Conservation (phyloP, 2,888 invertebrate species). For the Sinopyrophorus schimmeli region DNA sequence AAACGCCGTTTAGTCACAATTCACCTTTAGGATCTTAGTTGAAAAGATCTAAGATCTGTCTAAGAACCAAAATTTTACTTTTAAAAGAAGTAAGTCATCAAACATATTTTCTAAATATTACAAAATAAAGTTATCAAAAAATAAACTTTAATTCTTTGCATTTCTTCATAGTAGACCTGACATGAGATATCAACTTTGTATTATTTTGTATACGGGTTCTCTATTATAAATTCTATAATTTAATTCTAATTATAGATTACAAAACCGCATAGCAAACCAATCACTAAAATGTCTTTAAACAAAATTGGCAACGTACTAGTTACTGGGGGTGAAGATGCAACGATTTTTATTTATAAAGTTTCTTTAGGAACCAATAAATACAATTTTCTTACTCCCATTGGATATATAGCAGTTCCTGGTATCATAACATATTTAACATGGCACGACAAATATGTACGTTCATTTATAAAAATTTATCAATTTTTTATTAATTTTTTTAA, state of each 20-base stretch:
- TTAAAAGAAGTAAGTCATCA: too few species aligned
- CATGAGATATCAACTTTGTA: too few species aligned
- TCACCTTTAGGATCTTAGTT: too few species aligned
- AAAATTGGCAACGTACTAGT: constrained; percentile 61
- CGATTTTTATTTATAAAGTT: constrained; percentile 69
- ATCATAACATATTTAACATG: constrained; percentile 69
- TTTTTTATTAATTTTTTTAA: background rate
- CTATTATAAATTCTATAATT: too few species aligned
- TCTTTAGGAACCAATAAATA: constrained; percentile 47
- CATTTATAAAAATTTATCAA: background rate
- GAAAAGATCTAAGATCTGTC: too few species aligned
- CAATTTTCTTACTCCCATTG: constrained; percentile 63
- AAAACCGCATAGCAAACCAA: constrained; percentile 69
- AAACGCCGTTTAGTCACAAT: too few species aligned
- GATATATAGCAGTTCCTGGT: constrained; percentile 67
- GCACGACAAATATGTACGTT: constrained; percentile 61
- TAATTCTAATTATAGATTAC: constrained; percentile 54
- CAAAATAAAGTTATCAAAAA: too few species aligned
- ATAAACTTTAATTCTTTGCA: too few species aligned
- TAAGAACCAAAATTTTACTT: too few species aligned
- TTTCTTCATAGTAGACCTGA: too few species aligned
- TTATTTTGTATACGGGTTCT: too few species aligned
- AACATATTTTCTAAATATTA: too few species aligned
- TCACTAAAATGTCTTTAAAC: constrained; percentile 67
- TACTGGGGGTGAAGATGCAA: constrained; percentile 68